Evolutionary conservation across 1,140 invertebrate species (phyloP).

Genomic region (Galleria mellonella): DNA sequence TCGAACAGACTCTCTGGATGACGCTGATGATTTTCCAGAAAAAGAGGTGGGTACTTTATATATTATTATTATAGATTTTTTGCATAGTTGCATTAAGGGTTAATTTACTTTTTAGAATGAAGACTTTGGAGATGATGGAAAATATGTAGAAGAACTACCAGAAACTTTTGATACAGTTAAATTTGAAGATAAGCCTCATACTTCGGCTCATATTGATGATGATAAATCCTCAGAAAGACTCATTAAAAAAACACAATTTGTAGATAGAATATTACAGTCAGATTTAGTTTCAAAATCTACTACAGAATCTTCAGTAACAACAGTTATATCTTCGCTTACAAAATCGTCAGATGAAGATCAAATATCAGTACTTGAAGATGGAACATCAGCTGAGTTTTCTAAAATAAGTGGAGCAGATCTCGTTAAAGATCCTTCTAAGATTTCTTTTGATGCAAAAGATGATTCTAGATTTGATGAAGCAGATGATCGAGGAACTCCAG

Average conservation of each 20-base stretch:
- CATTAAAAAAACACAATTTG: constrained; percentile 45
- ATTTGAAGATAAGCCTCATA: constrained; percentile 19
- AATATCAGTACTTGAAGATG: constrained; percentile 61
- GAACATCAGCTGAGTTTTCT: constrained; percentile 60
- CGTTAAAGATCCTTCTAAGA: constrained; percentile 60
- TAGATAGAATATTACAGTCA: constrained; percentile 43
- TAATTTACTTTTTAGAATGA: constrained; percentile 39
- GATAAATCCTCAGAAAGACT: constrained; percentile 29
- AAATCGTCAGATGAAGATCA: constrained; percentile 66
- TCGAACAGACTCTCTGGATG: constrained; percentile 69
- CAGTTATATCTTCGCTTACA: constrained; percentile 58
- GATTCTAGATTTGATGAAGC: constrained; percentile 53
- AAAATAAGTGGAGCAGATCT: constrained; percentile 64
- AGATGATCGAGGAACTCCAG: constrained; percentile 50
- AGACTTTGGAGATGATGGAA: constrained; percentile 48
- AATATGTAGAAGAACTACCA: constrained; percentile 27
- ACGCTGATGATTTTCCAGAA: constrained; percentile 71
- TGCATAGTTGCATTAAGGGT: not conserved
- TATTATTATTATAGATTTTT: not conserved
- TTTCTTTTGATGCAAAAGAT: constrained; percentile 57
- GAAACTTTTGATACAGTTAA: constrained; percentile 12
- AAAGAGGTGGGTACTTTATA: constrained; percentile 52
- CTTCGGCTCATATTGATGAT: constrained; percentile 18
- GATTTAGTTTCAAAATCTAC: constrained; percentile 64
- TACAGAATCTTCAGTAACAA: constrained; percentile 63